These are phyloP conservation scores for Sminthurinus signatus DNA, from an alignment of 1,140 invertebrate species.

Conservation along the genomic window DNA sequence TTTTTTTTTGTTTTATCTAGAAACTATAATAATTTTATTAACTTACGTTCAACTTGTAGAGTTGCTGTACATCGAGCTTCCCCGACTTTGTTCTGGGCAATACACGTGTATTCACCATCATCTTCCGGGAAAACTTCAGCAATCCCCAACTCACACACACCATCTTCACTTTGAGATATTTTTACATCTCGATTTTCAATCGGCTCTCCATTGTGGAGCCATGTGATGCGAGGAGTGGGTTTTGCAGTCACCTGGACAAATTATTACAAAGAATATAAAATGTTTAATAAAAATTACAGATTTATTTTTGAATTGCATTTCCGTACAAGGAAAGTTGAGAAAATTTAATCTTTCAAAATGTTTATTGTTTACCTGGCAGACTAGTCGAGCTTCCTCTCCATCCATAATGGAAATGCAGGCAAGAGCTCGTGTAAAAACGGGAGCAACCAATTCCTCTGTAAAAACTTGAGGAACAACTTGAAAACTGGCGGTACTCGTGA, in stretches of 20 bases:
- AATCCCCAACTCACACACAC: slow-evolving; percentile 74
- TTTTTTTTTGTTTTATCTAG: too few relatives aligned
- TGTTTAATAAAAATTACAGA: background rate
- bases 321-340: background rate
- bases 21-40: background rate
- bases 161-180: slow-evolving; percentile 66
- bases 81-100: slow-evolving; percentile 76
- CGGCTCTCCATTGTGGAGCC: slow-evolving; percentile 67
- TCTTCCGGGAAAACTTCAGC: slow-evolving; percentile 92
- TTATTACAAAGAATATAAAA: background rate
- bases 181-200: slow-evolving; percentile 68
- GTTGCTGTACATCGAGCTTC: slow-evolving; percentile 71
- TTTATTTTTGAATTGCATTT: background rate
- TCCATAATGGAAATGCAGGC: slow-evolving; percentile 66
- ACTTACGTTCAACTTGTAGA: slow-evolving; percentile 50
- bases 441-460: slow-evolving; percentile 43
- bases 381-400: slow-evolving; percentile 75
- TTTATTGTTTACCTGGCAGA: slow-evolving; percentile 54
- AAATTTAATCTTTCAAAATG: background rate
- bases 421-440: slow-evolving; percentile 16
- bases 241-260: slow-evolving; percentile 55
- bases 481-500: slow-evolving; percentile 72
- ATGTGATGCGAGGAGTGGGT: slow-evolving; percentile 71
- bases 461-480: slow-evolving; percentile 54
- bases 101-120: slow-evolving; percentile 76